phyloP scores from a whole-genome alignment of 2,888 invertebrate genomes.

The Hemithea aestivaria region DNA sequence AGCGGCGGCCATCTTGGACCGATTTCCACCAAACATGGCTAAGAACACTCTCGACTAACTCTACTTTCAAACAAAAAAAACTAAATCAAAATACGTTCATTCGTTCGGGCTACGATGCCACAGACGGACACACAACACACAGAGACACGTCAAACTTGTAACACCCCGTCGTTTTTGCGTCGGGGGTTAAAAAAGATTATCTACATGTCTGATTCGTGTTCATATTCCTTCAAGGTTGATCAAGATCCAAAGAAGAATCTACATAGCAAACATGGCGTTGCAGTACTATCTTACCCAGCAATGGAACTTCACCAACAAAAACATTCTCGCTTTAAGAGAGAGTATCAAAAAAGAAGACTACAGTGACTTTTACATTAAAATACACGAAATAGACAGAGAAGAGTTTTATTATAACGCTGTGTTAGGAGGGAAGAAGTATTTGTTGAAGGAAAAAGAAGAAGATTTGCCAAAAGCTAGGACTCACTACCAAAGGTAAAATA shows the following conservation, averaged over 20 bases:
- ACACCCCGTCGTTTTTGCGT: too few species aligned
- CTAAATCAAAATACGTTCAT: too few species aligned
- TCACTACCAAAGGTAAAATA: slow-evolving; percentile 70
- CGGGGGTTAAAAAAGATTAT: too few species aligned
- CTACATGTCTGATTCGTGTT: too few species aligned
- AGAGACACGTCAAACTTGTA: too few species aligned
- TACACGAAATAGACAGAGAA: slow-evolving; percentile 74
- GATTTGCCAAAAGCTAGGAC: slow-evolving; percentile 73
- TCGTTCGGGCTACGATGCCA: too few species aligned
- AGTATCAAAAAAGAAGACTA: slow-evolving; percentile 69
- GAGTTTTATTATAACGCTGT: slow-evolving; percentile 74
- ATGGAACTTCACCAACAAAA: slow-evolving; percentile 86
- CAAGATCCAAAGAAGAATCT: slow-evolving; percentile 88
- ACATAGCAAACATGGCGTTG: slow-evolving; percentile 85
- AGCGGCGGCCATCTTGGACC: too few species aligned
- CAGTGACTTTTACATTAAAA: slow-evolving; percentile 80
- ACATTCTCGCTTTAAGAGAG: slow-evolving; percentile 74
- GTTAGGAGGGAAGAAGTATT: slow-evolving; percentile 81
- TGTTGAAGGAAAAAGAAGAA: slow-evolving; percentile 82
- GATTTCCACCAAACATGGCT: too few species aligned
- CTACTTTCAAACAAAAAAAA: too few species aligned
- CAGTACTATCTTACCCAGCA: slow-evolving; percentile 86
- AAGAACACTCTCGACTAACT: too few species aligned
- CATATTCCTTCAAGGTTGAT: too few species aligned
- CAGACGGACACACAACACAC: too few species aligned